Base-by-base conservation (phyloP, 2,888 invertebrate species). In the Pristionchus fissidentatus region DNA sequence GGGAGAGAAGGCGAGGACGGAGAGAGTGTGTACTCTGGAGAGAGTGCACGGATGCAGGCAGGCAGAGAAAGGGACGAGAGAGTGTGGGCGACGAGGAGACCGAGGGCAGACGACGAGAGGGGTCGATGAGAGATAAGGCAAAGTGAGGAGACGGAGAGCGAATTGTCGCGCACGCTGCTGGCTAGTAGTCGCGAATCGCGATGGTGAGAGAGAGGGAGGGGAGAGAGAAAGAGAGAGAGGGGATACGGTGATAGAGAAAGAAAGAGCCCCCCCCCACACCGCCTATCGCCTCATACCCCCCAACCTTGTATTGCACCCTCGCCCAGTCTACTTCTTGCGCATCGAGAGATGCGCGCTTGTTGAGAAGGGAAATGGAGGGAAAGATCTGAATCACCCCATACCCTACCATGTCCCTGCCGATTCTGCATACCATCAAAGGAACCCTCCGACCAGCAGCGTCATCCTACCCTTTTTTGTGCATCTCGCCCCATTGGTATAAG, bases 61-160 rank as follows among this genome's bases (percentile, higher is more conserved):
- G 3, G 22, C 55, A 29, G 46, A 41, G 46, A 75, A 19, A 75
- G 38, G 32, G 41, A 15, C 19, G 75, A 29, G 73, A 73, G 73
- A 73, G 22, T 13, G 41, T 73, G 43, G 38, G 73, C 73, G 73
- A 38, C 41, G 22, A n/a, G 43, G 73, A 73, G 73, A 73, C n/a
- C 19, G 13, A 10, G 19, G 4, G 29, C 73, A 81, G 81, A 81
- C 66, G 81, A 32, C 32, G 29, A 81, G 66, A 81, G 81, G 46
- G n/a, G n/a, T 4, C 13, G 32, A 43, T 10, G 81, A 80, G 80
- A 80, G 80, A 57, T 26, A 41, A 29, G 3, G 38, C 57, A 26
- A 41, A 41, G 41, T 35, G 5, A 38, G 55, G 43, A 73, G 73
- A 13, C 46, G 66, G 22, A 22, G n/a, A 7, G 66, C 66, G 66